Conservation (phyloP, 2,888 invertebrate species). For the Cheilosia vernalis region DNA sequence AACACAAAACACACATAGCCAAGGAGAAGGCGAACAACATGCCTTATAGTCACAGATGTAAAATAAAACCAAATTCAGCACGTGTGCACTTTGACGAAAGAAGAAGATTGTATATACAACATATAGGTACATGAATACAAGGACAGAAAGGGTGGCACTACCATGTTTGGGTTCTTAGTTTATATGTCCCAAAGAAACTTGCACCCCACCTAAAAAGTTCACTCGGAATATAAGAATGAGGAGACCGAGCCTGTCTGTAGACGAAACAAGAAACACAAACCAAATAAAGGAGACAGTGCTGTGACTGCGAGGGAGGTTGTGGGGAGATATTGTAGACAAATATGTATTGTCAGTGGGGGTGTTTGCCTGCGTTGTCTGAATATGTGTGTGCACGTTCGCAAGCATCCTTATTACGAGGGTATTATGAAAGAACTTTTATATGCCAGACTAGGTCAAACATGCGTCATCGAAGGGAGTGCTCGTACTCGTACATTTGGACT, state of each 20-base stretch:
- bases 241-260: conserved; percentile 6
- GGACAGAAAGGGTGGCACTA: conserved; percentile 21
- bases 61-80: conserved; percentile 65
- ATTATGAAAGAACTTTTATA: conserved; percentile 53
- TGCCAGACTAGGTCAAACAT: conserved; percentile 71
- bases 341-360: conserved; percentile 25
- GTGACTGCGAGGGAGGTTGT: neutral
- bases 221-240: conserved; percentile 9
- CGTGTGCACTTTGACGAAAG: conserved; percentile 56
- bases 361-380: neutral
- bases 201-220: conserved; percentile 30
- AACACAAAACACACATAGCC: conserved; percentile 27
- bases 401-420: conserved; percentile 54
- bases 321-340: conserved; percentile 34
- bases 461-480: conserved; percentile 57
- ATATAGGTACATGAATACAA: neutral
- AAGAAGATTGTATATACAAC: conserved; percentile 5
- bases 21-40: conserved; percentile 18
- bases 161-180: conserved; percentile 35
- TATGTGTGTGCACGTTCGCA: conserved; percentile 17
- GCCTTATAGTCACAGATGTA: conserved; percentile 38
- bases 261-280: conserved; percentile 39
- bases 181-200: conserved; percentile 19
- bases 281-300: conserved; percentile 21
- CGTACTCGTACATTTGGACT: conserved; percentile 27